Evolutionary conservation across 2,797 vertebrate species (phyloP).

Genomic region (Liasis olivaceus): DNA sequence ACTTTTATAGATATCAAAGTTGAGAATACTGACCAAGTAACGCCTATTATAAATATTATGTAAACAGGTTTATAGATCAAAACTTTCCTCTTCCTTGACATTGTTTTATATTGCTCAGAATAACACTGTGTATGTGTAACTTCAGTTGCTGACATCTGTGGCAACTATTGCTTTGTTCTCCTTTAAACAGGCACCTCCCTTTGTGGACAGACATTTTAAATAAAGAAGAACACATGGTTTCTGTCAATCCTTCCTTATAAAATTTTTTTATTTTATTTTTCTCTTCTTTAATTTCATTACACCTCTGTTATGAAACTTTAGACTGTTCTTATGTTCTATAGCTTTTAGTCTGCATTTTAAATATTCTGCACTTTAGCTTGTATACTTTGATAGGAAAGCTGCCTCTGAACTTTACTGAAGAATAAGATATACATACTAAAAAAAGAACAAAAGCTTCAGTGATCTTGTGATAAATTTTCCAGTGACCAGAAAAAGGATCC

Average conservation of each 20-base stretch:
- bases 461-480: background rate
- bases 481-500: background rate
- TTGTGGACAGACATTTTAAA: background rate
- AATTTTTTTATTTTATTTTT: background rate
- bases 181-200: background rate
- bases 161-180: background rate
- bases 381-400: background rate
- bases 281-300: background rate
- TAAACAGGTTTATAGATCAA: background rate
- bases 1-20: background rate
- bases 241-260: background rate
- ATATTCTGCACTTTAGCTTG: background rate
- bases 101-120: background rate
- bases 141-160: background rate
- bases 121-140: background rate
- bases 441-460: background rate
- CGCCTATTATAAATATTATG: background rate
- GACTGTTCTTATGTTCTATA: background rate
- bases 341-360: background rate
- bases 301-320: background rate
- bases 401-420: background rate
- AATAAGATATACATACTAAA: background rate
- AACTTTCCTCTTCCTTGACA: background rate
- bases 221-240: background rate
- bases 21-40: background rate